Base-by-base conservation (phyloP, 1,140 invertebrate genomes). In the Meloidogyne chitwoodi region DNA sequence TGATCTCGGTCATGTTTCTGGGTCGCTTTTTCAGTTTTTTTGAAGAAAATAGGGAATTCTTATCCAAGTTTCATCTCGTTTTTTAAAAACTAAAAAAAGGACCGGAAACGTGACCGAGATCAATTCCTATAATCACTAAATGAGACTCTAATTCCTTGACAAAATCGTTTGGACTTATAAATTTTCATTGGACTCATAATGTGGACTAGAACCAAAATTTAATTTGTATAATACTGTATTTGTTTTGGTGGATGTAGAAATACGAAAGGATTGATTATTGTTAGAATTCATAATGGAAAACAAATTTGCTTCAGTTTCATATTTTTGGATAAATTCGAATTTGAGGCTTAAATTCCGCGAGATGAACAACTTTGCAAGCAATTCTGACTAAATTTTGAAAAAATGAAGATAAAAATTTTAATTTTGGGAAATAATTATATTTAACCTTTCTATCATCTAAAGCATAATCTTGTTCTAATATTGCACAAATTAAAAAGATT, bases 311-410 rank as follows among this genome's bases (percentile, higher is more conserved):
- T 78, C 34, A 0, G 78, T 78, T 56, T 44, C 62, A 48, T 78
- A 48, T 3, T 65, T 24, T 64, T 78, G 77, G 1, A 29, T 31
- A 19, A 78, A 22, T 19, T 78, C 77, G 22, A 78, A 78, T 27
- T 78, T 70, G 10, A 78, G 78, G 1, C 44, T 67, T n/a, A 79
- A 34, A 77, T 79, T 78, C 14, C 68, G 44, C 6, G 31, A 14
- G 3, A 78, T 27, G 27, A 78, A 71, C 10, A 78, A 73, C 6
- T 65, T 24, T 3, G 22, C 44, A 38, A 78, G 56, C 44, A 69
- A 80, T 29, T 68, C 67, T 34, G 77, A 34, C 77, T 78, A 26
- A 79, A 78, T 38, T n/a, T n/a, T n/a, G 10, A 38, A 38, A 8
- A 10, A 31, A 6, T 6, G 6, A 31, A 31, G 29, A 31, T 31